Evolutionary conservation across 2,113 vertebrate genomes (phyloP), one percentile per base, ranked within the genome.

Genomic region (Tupaia chinensis): DNA sequence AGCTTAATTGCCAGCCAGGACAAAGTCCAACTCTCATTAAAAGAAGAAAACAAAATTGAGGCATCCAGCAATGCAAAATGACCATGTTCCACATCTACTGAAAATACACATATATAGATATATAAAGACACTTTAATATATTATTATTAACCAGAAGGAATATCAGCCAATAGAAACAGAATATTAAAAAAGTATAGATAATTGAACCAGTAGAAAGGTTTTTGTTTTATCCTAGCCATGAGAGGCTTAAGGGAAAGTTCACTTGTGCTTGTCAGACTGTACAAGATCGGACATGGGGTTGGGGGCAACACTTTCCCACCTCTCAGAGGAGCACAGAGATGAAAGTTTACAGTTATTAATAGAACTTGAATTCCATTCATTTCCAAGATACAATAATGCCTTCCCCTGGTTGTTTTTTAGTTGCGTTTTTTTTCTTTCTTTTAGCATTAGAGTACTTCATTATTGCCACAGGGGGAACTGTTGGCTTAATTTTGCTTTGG

Each of bases 391-490:
- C 89, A 97, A 81, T 91, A 76, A 89, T 93, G 82, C 93, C 83
- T 93, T 94, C 34, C 44, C 87, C 96, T 23, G 17, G 44, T 95
- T 95, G 34, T 84, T 97, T 44, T 44, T 44, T 44, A 44, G 44
- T 44, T 44, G 44, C 5, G 88, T 97, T 92, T 78, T 74, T 73
- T 11, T 91, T 44, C 89, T 54, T 19, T 93, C 85, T 72, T 96
- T 96, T 82, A 81, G 63, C 93, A 93, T 44, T 96, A 98, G 98
- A 99, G 97, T 99, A 97, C 98, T 98, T 97, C 97, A n/a, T 97
- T 98, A 96, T 98, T 98, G 97, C 99, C 98, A 98, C 97, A 99
- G 98, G 98, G 98, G 99, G 99, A 99, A 98, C 98, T 98, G 97
- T 99, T 98, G 98, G 97, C 97, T 98, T 98, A 98, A 98, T 98